A percentile compares a stretch with the other conserved stretches of the same genome.
phyloP scores from a whole-genome alignment of 2,888 invertebrate genomes.

The Drosophila yooni region DNA sequence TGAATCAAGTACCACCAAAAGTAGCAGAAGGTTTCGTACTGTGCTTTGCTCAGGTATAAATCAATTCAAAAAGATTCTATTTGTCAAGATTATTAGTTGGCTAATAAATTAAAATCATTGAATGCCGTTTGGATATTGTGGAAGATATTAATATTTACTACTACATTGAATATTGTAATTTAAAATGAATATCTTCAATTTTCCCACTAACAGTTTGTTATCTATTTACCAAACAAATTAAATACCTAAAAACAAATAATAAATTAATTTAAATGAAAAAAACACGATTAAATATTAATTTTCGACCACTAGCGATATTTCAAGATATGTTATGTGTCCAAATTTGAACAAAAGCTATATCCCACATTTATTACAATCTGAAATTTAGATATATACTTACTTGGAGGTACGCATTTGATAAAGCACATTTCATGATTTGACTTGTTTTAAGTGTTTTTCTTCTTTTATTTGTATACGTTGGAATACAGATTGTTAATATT shows the following conservation, averaged over 20 bases:
- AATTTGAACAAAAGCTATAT: background rate
- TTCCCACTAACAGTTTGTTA: background rate
- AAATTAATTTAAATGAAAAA: background rate
- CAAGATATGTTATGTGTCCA: background rate
- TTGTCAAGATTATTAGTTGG: background rate
- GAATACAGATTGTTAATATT: constrained; percentile 40
- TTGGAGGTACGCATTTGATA: background rate
- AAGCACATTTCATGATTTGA: background rate
- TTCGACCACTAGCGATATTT: no score
- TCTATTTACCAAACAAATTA: background rate
- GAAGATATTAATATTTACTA: background rate
- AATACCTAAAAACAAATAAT: no score
- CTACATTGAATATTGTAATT: background rate
- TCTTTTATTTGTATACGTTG: constrained; percentile 47
- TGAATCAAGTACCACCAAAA: background rate
- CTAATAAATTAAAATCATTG: background rate
- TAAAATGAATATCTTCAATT: background rate
- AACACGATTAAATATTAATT: background rate
- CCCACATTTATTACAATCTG: background rate
- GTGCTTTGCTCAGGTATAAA: background rate
- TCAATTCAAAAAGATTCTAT: background rate
- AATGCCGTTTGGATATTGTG: background rate
- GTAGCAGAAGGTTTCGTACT: background rate
- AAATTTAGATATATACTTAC: background rate
- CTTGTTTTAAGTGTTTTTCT: constrained; percentile 24